Evolutionary conservation across 2,888 invertebrate genomes (phyloP).

Genomic region (Drosophila neoperkinsi): DNA sequence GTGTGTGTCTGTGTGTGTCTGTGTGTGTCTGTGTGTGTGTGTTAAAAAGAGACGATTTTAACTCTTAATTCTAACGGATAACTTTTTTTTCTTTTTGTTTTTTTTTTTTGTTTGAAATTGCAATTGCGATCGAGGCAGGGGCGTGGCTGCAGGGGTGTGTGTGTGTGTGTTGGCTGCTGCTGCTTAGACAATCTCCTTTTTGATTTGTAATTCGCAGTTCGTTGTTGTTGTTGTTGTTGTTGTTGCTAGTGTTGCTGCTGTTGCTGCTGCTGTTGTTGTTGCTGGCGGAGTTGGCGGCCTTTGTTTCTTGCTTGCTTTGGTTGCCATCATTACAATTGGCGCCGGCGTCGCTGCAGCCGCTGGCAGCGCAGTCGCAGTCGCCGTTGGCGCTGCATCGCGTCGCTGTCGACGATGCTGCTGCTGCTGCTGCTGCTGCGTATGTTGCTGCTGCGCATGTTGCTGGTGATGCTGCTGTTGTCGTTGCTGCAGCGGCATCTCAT

Average conservation of each 20-base stretch:
- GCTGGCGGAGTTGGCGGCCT: conserved; percentile 70
- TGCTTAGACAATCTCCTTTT: conserved; percentile 79
- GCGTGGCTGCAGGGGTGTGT: neutral
- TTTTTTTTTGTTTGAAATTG: conserved; percentile 23
- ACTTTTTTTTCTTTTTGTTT: conserved; percentile 2
- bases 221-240: conserved; percentile 69
- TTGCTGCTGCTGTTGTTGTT: conserved; percentile 25
- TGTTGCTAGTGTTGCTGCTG: conserved; percentile 22
- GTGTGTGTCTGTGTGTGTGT: conserved; percentile 10
- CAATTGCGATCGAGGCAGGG: conserved; percentile 36
- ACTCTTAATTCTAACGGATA: conserved; percentile 40
- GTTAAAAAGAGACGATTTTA: conserved; percentile 60
- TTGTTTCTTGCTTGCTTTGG: conserved; percentile 82
- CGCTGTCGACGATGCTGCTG: conserved; percentile 31
- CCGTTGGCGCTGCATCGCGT: conserved; percentile 28
- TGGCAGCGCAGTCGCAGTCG: conserved; percentile 18
- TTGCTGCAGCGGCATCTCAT: conserved; percentile 61
- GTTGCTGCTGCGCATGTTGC: conserved; percentile 31
- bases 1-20: neutral
- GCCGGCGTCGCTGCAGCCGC: conserved; percentile 11
- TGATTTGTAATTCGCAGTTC: conserved; percentile 83
- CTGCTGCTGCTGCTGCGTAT: conserved; percentile 11
- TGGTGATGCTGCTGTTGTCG: conserved; percentile 48
- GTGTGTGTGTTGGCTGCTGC: neutral
- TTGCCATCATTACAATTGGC: conserved; percentile 68